phyloP scores from a whole-genome alignment of 2,113 vertebrate genomes.

The Ancistrus triradiatus region DNA sequence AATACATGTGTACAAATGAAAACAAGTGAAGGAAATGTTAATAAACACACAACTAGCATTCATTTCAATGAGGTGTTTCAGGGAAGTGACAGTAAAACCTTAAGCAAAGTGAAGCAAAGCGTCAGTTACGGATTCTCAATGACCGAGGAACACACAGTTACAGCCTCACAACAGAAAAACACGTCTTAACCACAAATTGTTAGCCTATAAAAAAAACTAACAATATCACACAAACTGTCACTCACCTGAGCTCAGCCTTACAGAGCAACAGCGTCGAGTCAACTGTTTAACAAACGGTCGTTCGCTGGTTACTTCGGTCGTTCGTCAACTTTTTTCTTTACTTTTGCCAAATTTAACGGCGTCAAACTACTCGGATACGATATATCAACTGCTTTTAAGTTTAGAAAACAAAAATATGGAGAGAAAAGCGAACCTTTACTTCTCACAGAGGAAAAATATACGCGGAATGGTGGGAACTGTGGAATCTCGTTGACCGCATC shows the following conservation, averaged over 20 bases:
- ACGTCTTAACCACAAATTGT: too few relatives aligned
- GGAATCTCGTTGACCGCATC: background rate
- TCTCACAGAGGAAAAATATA: constrained; percentile 4
- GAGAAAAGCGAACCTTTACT: constrained; percentile 21
- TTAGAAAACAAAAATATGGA: background rate
- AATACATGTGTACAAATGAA: background rate
- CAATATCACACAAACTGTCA: constrained; percentile 1
- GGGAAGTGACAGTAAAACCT: constrained; percentile 2
- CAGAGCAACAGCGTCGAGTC: too few relatives aligned
- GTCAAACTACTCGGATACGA: background rate
- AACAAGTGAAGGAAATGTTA: background rate
- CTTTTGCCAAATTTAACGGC: too few relatives aligned
- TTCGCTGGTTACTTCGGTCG: too few relatives aligned
- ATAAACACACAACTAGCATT: background rate
- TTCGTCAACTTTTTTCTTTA: too few relatives aligned
- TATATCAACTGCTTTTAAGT: background rate
- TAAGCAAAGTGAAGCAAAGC: too few relatives aligned
- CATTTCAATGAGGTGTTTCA: background rate
- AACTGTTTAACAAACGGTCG: background rate
- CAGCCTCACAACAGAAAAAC: too few relatives aligned
- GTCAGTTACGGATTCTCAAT: too few relatives aligned
- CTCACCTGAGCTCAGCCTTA: constrained; percentile 19
- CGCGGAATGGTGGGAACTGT: constrained; percentile 41
- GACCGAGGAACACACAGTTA: too few relatives aligned
- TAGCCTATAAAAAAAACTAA: too few relatives aligned